Evolutionary conservation across 2,113 vertebrate genomes (phyloP).

Genomic region (human (Homo sapiens)): DNA sequence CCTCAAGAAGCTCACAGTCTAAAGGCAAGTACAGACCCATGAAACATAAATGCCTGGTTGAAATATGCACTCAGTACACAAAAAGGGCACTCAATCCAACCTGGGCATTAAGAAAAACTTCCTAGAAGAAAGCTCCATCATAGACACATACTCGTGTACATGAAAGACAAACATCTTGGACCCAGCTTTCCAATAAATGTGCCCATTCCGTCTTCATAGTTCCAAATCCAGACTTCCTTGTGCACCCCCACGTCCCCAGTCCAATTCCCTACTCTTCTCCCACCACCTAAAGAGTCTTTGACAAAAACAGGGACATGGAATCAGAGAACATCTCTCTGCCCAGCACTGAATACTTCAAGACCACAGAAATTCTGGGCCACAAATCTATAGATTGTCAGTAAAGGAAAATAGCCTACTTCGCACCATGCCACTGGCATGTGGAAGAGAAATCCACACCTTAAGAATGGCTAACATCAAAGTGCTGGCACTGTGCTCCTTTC

Average conservation of each 20-base stretch:
- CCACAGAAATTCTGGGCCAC: background rate
- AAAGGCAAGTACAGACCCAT: background rate
- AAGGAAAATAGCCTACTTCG: background rate
- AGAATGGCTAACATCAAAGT: background rate
- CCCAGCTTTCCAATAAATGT: background rate
- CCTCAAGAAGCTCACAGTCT: too few relatives aligned
- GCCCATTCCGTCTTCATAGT: background rate
- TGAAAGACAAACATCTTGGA: background rate
- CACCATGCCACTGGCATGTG: background rate
- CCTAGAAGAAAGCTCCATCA: background rate
- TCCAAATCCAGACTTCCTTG: background rate
- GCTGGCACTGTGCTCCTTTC: background rate
- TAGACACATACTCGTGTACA: background rate
- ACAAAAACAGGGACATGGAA: background rate
- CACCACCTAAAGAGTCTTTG: background rate
- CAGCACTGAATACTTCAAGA: background rate
- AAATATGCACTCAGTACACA: background rate
- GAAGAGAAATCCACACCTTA: background rate
- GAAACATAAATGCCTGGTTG: background rate
- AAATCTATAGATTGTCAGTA: background rate
- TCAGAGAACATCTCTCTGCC: background rate
- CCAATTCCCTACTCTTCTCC: background rate
- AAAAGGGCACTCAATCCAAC: background rate
- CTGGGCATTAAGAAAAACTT: background rate
- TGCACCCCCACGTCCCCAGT: background rate